Conservation (phyloP, 1,140 invertebrate species). For the Hylaeus anthracinus region DNA sequence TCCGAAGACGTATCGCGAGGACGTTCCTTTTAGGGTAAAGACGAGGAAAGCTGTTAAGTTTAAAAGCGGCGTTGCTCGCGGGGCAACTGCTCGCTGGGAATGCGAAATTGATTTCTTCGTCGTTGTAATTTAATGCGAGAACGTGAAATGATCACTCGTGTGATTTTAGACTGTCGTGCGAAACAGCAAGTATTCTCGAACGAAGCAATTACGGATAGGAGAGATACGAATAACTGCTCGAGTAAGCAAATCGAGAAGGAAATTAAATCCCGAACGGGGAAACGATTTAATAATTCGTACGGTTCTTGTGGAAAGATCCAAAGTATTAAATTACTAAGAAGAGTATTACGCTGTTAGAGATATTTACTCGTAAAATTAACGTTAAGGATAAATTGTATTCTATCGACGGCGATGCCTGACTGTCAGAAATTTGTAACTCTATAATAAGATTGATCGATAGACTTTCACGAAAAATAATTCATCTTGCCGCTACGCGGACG, state of each 20-base stretch:
- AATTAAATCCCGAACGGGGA: background rate
- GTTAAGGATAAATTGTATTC: conserved; percentile 30
- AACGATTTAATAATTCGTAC: conserved; percentile 24
- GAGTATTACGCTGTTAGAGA: conserved; percentile 38
- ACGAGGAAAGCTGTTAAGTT: too few species aligned
- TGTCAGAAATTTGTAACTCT: conserved; percentile 23
- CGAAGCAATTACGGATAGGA: background rate
- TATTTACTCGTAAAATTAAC: conserved; percentile 39
- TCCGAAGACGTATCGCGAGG: background rate
- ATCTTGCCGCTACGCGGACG: background rate
- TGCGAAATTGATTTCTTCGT: background rate
- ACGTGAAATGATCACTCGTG: background rate
- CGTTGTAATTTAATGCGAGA: background rate
- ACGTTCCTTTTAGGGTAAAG: conserved; percentile 1
- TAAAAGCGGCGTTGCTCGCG: background rate
- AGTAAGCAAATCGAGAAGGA: background rate
- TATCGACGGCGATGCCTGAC: background rate
- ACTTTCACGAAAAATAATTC: background rate
- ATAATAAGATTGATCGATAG: conserved; percentile 12
- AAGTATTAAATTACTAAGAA: conserved; percentile 43
- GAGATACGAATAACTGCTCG: background rate
- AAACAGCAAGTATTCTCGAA: background rate
- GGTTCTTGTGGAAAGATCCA: conserved; percentile 21
- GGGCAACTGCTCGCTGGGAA: background rate
- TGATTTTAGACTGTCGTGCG: background rate